Conservation (phyloP, 1,140 invertebrate genomes). For the Ganaspis sp. region DNA sequence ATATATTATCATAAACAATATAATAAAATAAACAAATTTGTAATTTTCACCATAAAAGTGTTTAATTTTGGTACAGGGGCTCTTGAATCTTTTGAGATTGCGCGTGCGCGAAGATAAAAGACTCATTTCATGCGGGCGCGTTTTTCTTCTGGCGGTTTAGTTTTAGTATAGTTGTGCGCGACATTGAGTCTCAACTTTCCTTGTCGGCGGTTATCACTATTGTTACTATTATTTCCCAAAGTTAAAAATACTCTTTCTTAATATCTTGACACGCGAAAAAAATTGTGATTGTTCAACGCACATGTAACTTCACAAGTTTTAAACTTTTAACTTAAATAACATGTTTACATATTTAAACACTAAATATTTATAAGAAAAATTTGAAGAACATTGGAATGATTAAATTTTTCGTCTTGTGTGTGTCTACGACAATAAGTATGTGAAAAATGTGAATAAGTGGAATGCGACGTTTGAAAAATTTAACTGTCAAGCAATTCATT, state of each 20-base stretch:
- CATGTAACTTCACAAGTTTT: too few relatives aligned
- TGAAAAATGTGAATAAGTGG: neutral
- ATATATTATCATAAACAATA: too few relatives aligned
- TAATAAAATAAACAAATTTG: neutral
- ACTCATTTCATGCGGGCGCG: neutral
- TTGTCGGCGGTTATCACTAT: neutral
- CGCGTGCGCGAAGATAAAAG: neutral
- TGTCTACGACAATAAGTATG: neutral
- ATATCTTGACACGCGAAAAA: neutral
- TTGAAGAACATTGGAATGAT: too few relatives aligned
- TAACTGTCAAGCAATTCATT: neutral
- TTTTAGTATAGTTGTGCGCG: constrained; percentile 19
- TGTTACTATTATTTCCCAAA: neutral
- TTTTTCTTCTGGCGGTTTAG: constrained; percentile 6
- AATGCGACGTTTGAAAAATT: neutral
- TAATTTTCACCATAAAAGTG: neutral
- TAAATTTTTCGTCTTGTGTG: neutral
- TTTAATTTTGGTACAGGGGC: neutral
- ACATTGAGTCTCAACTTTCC: neutral
- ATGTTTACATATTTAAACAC: too few relatives aligned
- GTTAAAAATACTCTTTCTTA: neutral
- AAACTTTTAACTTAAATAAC: too few relatives aligned
- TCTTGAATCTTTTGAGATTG: neutral
- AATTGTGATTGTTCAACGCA: neutral
- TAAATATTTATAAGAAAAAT: too few relatives aligned